Base-by-base conservation (phyloP, 2,113 vertebrate species). In the Peromyscus californicus region DNA sequence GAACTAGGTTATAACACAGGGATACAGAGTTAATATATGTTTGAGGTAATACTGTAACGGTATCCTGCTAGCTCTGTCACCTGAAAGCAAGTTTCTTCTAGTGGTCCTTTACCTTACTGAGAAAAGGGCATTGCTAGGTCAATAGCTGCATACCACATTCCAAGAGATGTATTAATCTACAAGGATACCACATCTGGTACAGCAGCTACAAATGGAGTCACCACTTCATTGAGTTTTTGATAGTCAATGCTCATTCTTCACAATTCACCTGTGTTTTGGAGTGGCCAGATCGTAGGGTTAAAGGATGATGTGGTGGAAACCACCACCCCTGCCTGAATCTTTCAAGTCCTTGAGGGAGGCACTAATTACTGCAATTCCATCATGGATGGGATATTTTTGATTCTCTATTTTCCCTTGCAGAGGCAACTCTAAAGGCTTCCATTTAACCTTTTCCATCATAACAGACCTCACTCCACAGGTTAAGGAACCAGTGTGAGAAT, bases 391-490 rank as follows among this genome's bases (percentile, higher is more conserved):
- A n/a, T n/a, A 7, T 36, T 70, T 70, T 70, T 2, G 2, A 70
- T 70, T 70, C 69, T 1, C 17, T 72, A 72, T 72, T 72, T 7
- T n/a, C 36, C 36, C 69, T 72, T 7, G 17, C 17, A n/a, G 16
- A 72, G 69, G 69, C 69, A 72, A 4, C 36, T 72, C 15, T 72
- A 72, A 7, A n/a, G 17, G 36, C 16, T 72, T n/a, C 36, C 15
- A n/a, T 8, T 70, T 72, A n/a, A 21, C 36, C 7, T 72, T 72
- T n/a, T 21, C 7, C 69, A 72, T 2, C 36, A n/a, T 21, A 72
- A 3, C n/a, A n/a, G 17, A 21, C 69, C 16, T 72, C 17, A 72
- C 36, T n/a, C 17, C 16, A 3, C 0, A 21, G 16, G 2, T n/a
- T 72, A 72, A 7, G 2, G 17, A 72, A 9, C 16, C 69, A 72